Conservation (phyloP, 2,888 invertebrate species). For the Panzeria rudis region DNA sequence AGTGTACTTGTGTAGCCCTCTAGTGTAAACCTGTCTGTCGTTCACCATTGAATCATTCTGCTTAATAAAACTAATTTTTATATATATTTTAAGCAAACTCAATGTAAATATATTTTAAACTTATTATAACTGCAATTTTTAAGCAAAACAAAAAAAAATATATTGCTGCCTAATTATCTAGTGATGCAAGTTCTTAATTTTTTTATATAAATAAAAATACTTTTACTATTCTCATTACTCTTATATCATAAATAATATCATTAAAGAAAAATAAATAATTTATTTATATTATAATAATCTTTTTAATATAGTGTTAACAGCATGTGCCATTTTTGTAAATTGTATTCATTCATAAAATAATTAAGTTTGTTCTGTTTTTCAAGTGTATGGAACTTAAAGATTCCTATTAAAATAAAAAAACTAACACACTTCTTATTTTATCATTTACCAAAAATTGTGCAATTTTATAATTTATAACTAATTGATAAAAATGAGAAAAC, state of each 20-base stretch:
- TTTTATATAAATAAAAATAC: not conserved
- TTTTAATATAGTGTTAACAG: constrained; percentile 38
- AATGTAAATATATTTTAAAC: not conserved
- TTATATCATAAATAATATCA: not conserved
- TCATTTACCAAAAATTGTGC: constrained; percentile 75
- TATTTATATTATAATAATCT: not conserved
- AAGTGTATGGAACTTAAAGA: constrained; percentile 37
- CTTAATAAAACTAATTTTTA: not conserved
- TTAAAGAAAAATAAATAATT: constrained; percentile 5
- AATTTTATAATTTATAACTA: constrained; percentile 58
- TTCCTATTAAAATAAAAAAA: constrained; percentile 5
- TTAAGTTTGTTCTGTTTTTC: constrained; percentile 28
- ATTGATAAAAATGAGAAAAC: constrained; percentile 9
- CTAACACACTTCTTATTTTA: constrained; percentile 20
- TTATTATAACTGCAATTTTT: not conserved
- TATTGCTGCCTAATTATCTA: not conserved
- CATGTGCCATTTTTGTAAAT: constrained; percentile 71
- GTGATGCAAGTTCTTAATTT: not conserved
- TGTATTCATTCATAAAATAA: constrained; percentile 65
- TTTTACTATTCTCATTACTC: not conserved
- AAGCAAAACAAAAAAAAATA: not conserved
- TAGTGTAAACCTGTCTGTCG: not conserved
- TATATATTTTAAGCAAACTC: not conserved
- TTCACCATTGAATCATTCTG: not conserved
- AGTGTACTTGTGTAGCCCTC: too few species aligned